Evolutionary conservation across 2,113 vertebrate genomes (phyloP), one percentile per base, ranked within the genome.

Genomic region (Malurus cyaneus): DNA sequence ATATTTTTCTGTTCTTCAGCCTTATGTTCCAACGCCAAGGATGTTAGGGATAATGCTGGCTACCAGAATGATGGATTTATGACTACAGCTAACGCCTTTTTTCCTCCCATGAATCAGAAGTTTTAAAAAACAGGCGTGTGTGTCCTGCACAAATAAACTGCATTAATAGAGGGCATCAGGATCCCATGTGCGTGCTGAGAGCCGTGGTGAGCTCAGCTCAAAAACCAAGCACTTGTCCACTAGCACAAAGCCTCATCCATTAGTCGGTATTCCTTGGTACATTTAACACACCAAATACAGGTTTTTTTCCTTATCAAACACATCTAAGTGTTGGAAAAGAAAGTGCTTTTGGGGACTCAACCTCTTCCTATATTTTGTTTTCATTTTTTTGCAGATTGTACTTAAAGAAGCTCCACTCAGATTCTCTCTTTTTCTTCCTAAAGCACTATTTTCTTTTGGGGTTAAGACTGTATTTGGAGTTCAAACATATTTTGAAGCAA

Each of bases 1-100:
- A 15, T 66, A 34, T 62, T 89, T 65, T 73, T 57, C 29, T 77
- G 71, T 52, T 89, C 81, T 53, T 87, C 49, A 81, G 67, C 21
- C 18, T 56, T 64, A 15, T 49, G n/a, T 41, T 53, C 81, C 9
- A 29, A 24, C 25, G 31, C 59, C 59, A 89, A 84, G 41, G 56
- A 78, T 53, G 6, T 47, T 59, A 39, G 53, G 52, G 29, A 85
- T 56, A 86, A 86, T 1, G 6, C 56, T 64, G 61, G 47, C 39
- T 62, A 54, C 52, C 7, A 41, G 36, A 88, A 67, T 86, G 92
- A 94, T 79, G 77, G 77, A 93, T 95, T 94, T 96, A 94, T 44
- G 69, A 49, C 80, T 71, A 4, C 8, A 65, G 47, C 49, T 89
- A 60, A 92, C 0, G 1, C 15, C 5, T 23, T 41, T 91, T 88